These are phyloP conservation scores for Pteromalus puparum DNA, from an alignment of 1,140 invertebrate genomes.

Conservation along the genomic window DNA sequence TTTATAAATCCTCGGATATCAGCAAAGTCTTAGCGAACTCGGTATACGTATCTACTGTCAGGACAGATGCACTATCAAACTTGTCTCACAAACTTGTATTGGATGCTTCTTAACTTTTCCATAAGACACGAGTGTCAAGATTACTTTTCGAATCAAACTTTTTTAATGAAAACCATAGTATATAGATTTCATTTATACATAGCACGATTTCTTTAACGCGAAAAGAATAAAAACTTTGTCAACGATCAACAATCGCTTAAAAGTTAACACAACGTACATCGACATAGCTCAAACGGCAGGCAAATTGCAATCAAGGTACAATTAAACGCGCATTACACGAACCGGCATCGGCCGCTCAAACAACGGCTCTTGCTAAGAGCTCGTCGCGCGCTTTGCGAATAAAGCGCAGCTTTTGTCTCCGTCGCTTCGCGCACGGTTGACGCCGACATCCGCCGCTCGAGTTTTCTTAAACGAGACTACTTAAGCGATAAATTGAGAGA, in stretches of 20 bases:
- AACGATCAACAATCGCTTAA: too few relatives aligned
- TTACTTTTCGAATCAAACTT: background rate
- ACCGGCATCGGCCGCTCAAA: background rate
- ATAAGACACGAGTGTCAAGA: background rate
- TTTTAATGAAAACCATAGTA: background rate
- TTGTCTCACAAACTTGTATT: background rate
- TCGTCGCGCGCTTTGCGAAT: conserved; percentile 62
- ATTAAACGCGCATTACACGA: background rate
- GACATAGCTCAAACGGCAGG: too few relatives aligned
- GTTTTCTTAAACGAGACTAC: conserved; percentile 70
- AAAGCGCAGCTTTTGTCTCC: conserved; percentile 56
- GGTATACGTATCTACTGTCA: background rate
- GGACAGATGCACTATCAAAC: background rate
- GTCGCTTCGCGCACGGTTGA: background rate
- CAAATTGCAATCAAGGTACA: background rate
- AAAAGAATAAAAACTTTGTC: too few relatives aligned
- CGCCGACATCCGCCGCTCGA: conserved; percentile 49
- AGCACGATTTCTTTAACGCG: too few relatives aligned
- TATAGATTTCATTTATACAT: background rate
- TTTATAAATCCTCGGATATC: background rate
- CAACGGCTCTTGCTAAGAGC: background rate
- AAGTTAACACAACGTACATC: too few relatives aligned
- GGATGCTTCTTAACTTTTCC: background rate
- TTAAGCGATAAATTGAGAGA: conserved; percentile 69
- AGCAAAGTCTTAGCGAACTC: background rate